Evolutionary conservation across 2,113 vertebrate species (phyloP), one percentile per base, ranked within the genome.

Genomic region (Setophaga coronata): DNA sequence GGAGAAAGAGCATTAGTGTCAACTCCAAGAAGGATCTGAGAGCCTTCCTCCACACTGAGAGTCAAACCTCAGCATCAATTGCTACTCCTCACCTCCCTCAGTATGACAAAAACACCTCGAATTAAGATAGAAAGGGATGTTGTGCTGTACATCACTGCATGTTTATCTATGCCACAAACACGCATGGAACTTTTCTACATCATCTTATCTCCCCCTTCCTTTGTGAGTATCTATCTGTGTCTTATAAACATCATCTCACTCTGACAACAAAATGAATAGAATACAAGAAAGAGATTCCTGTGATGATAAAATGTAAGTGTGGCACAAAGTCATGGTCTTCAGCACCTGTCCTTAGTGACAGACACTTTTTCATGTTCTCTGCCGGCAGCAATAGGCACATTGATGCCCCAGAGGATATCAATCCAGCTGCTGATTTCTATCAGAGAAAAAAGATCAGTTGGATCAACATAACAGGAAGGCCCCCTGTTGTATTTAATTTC

Each of bases 401-500:
- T 28, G 66, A 90, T 90, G 77, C 67, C 79, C 79, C 43, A 62
- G 83, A 90, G 69, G 86, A 86, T 84, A 94, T 85, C 69, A 91
- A 94, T 53, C 43, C 87, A 96, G 89, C 61, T 94, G 80, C 87
- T 92, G 91, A 91, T 96, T 92, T 93, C 71, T 82, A 87, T 90
- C 86, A 88, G 73, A 95, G 64, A 91, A 72, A 94, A 91, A 92
- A 94, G 36, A 96, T 76, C 87, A 89, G 82, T 85, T 94, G 90
- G 79, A 96, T 80, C 66, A 87, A 93, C 89, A 96, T 90, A 95
- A 97, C 90, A 96, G 91, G 89, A 97, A 97, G 92, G 60, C 90
- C 92, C 62, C 96, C 90, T 89, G 94, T 92, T 91, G 94, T 97
- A 96, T 96, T 96, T 97, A 73, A 96, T 96, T 97, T 95, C 96